Conservation (phyloP, 1,140 invertebrate species). For the Octopus sinensis region DNA sequence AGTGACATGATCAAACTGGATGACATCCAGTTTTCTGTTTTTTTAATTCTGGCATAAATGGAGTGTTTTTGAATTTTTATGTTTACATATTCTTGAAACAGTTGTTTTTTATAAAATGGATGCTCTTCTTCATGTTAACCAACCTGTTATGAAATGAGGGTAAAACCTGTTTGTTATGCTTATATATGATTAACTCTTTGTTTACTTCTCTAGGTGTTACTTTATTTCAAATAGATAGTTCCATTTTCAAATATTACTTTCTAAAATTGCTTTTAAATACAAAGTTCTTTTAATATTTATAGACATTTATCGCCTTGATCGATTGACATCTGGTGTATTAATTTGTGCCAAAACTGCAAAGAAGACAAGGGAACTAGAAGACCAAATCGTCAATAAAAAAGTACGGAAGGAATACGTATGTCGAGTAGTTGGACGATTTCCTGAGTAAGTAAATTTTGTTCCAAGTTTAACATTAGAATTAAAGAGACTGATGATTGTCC, state of each 20-base stretch:
- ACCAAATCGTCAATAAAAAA: conserved; percentile 82
- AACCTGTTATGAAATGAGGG: too few relatives aligned
- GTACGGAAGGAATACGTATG: conserved; percentile 97
- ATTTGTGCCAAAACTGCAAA: conserved; percentile 78
- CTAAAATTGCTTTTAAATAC: not conserved
- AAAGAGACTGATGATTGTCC: too few relatives aligned
- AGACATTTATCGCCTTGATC: conserved; percentile 68
- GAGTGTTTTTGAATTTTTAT: too few relatives aligned
- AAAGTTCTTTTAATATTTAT: conserved; percentile 14
- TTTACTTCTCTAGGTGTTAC: not conserved
- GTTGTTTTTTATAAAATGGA: too few relatives aligned
- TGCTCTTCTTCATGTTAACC: too few relatives aligned
- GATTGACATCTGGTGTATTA: conserved; percentile 89
- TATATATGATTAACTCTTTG: not conserved
- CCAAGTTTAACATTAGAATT: too few relatives aligned
- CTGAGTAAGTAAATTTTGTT: conserved; percentile 70
- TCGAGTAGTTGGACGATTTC: conserved; percentile 93
- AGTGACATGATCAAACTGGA: too few relatives aligned
- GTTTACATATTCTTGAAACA: too few relatives aligned
- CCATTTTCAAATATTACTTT: not conserved
- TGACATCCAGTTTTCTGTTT: too few relatives aligned
- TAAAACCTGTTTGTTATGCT: too few relatives aligned
- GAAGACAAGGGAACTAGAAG: conserved; percentile 37
- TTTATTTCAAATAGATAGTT: not conserved
- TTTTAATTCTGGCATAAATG: too few relatives aligned